Evolutionary conservation across 2,113 vertebrate species (phyloP), one percentile per base, ranked within the genome.

Genomic region (Antigone vipio): DNA sequence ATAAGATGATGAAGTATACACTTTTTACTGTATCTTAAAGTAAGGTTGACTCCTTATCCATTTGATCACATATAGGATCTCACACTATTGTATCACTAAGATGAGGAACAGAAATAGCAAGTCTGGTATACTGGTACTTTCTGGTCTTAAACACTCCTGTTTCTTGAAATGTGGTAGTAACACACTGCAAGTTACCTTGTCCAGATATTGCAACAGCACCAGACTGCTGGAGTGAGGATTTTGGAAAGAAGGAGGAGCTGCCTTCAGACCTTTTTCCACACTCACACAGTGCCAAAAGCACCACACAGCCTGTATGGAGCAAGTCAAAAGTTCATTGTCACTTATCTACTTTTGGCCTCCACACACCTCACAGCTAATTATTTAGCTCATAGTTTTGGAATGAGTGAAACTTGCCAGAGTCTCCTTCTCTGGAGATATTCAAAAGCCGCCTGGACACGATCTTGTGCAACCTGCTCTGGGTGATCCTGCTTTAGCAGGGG

Each of bases 281-380:
- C 26, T 60, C 19, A 67, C 8, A 45, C 3, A 1, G 5, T 69
- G 23, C 11, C 27, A 85, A 81, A 88, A 19, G 12, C 40, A 42
- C 15, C 35, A 34, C 9, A 6, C 15, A 55, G 19, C n/a, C 40
- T 7, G 0, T 17, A 21, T 1, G 2, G 35, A 66, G 13, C 23
- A 49, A 44, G 23, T 1, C 18, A 79, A 10, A 62, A 75, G 9
- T 44, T 75, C 6, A 4, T 24, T 44, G 20, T 30, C 30, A 62
- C 9, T 40, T 62, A 24, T 12, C 42, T 72, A 0, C 16, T 78
- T 44, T 40, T 35, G 42, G 14, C 40, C 67, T 34, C 16, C 42
- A 34, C 27, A 58, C 14, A 30, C 42, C 52, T 72, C 16, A 15
- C n/a, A 82, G n/a, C 1, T 35, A 23, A 71, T 49, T 71, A 34